Base-by-base conservation (phyloP, 2,113 vertebrate genomes). In the Vanacampus margaritifer region DNA sequence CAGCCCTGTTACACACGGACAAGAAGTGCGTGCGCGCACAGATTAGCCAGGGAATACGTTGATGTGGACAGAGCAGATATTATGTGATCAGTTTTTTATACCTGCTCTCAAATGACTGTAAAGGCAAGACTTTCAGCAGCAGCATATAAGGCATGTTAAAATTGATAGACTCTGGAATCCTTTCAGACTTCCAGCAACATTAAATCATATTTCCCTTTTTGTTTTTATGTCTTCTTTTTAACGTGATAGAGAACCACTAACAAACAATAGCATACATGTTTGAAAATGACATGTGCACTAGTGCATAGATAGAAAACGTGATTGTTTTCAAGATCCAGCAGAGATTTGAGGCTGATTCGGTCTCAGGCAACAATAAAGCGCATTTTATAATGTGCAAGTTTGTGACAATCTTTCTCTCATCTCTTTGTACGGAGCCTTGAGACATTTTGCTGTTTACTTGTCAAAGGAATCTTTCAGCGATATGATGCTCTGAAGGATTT, bases 151-250 rank as follows among this genome's bases (percentile, higher is more conserved):
- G 41, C 65, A 69, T 82, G 75, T 79, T 83, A 81, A 88, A 80
- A 79, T 87, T 84, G 80, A 88, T 81, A 75, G 81, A 78, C 68
- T 78, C 72, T 72, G 69, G 66, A 69, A 79, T 73, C 62, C 72
- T 41, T 64, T 28, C 51, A 23, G 66, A 79, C 75, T 76, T 76
- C 53, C 36, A 63, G 81, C 83, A 65, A 69, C 67, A 72, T 45
- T n/a, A 71, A 68, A 79, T 76, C 81, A 74, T 72, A 72, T 61
- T 67, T 48, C 63, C 51, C 56, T 69, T 62, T n/a, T 73, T 79
- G 28, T 32, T 43, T 62, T 74, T 72, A 59, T 69, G 57, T 56
- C n/a, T 72, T 28, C 61, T 68, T 71, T 72, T 71, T 2, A 19
- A 36, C 21, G 36, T 71, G 21, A 60, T 39, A 19, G 46, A 46